Percentiles rank a stretch among this genome's conserved stretches.
phyloP scores from a whole-genome alignment of 2,113 vertebrate species.

The Siniperca chuatsi region DNA sequence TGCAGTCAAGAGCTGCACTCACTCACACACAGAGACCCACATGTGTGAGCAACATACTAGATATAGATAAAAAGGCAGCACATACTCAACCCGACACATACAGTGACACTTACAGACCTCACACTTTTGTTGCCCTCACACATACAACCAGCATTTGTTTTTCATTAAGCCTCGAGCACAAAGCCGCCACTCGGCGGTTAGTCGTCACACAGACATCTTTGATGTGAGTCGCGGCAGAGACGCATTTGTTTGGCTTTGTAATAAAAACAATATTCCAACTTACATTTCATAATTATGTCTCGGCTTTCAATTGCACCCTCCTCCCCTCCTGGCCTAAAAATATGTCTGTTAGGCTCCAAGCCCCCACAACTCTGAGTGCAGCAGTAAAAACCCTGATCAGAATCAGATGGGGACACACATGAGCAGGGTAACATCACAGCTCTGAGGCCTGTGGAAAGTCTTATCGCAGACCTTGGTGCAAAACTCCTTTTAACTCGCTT shows the following conservation, averaged over 20 bases:
- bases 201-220: conserved; percentile 79
- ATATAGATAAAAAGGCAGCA: conserved; percentile 58
- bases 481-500: conserved; percentile 64
- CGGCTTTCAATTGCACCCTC: conserved; percentile 65
- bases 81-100: conserved; percentile 28
- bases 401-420: conserved; percentile 79
- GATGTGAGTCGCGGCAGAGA: conserved; percentile 78
- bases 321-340: conserved; percentile 39
- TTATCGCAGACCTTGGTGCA: conserved; percentile 66
- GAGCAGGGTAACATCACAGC: conserved; percentile 71
- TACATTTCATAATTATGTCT: conserved; percentile 82
- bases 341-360: conserved; percentile 59
- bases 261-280: conserved; percentile 85
- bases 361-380: conserved; percentile 45
- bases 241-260: conserved; percentile 85
- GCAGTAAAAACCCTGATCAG: conserved; percentile 76
- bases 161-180: conserved; percentile 75
- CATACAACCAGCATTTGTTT: conserved; percentile 77
- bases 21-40: conserved; percentile 45
- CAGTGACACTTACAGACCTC: conserved; percentile 69
- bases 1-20: conserved; percentile 19
- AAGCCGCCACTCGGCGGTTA: conserved; percentile 71
- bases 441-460: conserved; percentile 71
- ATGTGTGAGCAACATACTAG: conserved; percentile 59
- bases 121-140: conserved; percentile 71